Evolutionary conservation across 2,888 invertebrate species (phyloP), one percentile per base, ranked within the genome.

Genomic region (Mimumesa dahlbomi): DNA sequence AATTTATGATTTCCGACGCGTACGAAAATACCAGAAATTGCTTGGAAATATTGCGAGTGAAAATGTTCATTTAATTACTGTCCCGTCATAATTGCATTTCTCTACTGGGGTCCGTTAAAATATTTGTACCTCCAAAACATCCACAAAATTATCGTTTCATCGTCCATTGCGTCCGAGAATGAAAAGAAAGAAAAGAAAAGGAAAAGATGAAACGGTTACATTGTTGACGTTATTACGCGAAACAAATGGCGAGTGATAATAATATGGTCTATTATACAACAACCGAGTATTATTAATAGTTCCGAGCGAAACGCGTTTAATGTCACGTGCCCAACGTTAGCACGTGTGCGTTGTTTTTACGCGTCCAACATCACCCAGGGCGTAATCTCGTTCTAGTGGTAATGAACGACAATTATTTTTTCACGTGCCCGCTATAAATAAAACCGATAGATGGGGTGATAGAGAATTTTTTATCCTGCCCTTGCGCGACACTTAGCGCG

Each of bases 221-320:
- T 42, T 31, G 43, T 42, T 45, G 67, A 14, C 9, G n/a, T 38
- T 13, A 56, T 29, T 25, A 67, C 29, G 14, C 31, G 7, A 13
- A 13, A 22, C 18, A 16, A 45, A 42, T 68, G 34, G 18, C 42
- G 45, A 40, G 54, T 50, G 63, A 58, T 67, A 71, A 72, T 67
- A 46, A 50, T 40, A 42, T 45, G 19, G n/a, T 18, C 52, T 65
- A 65, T 73, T 70, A 73, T 57, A 50, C 59, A 69, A 73, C 67
- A 59, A 43, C 25, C 40, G 49, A 63, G 50, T 40, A 52, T 73
- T 69, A 73, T 70, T 73, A 69, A 73, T 75, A 73, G 69, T 67
- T 25, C 14, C 49, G 54, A 73, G 62, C 54, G 62, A 72, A 67
- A 67, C 73, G 72, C 67, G 73, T 73, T 73, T 73, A 72, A 72